These are phyloP conservation scores for Byasa hedistus DNA, from an alignment of 2,888 invertebrate genomes.

Conservation along the genomic window DNA sequence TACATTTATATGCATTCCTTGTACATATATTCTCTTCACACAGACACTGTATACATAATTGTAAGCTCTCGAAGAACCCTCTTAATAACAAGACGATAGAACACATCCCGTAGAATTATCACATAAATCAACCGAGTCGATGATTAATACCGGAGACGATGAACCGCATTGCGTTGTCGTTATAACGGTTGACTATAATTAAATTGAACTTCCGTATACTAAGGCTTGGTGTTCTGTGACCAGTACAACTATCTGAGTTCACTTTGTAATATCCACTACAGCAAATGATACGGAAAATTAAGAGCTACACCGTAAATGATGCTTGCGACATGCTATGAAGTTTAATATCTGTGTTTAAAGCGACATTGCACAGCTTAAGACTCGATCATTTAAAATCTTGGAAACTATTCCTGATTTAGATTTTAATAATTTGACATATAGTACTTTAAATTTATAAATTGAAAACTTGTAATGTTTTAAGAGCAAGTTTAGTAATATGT, in stretches of 20 bases:
- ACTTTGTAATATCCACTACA: slow-evolving; percentile 26
- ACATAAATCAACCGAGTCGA: slow-evolving; percentile 70
- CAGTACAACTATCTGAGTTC: slow-evolving; percentile 41
- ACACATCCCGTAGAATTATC: slow-evolving; percentile 65
- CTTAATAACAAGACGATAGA: slow-evolving; percentile 61
- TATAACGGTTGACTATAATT: slow-evolving; percentile 75
- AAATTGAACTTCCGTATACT: slow-evolving; percentile 72
- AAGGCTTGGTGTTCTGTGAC: slow-evolving; percentile 37
- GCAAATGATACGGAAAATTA: slow-evolving; percentile 41
- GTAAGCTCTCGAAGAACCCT: slow-evolving; percentile 39
- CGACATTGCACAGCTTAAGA: slow-evolving; percentile 9
- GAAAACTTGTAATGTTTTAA: no score
- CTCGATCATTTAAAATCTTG: not conserved
- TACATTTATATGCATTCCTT: not conserved
- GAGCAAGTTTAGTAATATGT: no score
- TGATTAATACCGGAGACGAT: slow-evolving; percentile 71
- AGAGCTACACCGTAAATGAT: slow-evolving; percentile 43
- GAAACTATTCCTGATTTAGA: not conserved
- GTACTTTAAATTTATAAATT: no score
- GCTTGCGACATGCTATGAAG: slow-evolving; percentile 32
- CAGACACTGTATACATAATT: not conserved
- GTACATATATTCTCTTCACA: not conserved
- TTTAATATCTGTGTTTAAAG: slow-evolving; percentile 23
- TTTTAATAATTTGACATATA: not conserved
- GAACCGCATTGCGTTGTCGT: slow-evolving; percentile 59